Evolutionary conservation across 2,888 invertebrate genomes (phyloP), one percentile per base, ranked within the genome.

Genomic region (Pristionchus fissidentatus): DNA sequence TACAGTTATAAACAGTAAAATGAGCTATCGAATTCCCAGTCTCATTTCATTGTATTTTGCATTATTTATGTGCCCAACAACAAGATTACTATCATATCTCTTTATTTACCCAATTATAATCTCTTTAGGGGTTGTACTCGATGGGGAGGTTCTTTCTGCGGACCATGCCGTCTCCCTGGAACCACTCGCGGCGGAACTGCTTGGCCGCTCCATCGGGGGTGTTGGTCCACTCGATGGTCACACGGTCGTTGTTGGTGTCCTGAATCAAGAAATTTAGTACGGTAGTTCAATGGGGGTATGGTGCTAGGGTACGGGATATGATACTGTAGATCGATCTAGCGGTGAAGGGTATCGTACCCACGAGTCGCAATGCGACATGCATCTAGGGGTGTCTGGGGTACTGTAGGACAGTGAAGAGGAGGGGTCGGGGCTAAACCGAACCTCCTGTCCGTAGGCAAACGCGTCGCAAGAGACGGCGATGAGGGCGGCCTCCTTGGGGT

Each of bases 61-160:
- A n/a, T n/a, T n/a, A n/a, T n/a, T n/a, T n/a, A n/a, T n/a, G n/a
- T n/a, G n/a, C n/a, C n/a, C n/a, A n/a, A n/a, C n/a, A n/a, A n/a
- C n/a, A n/a, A n/a, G n/a, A n/a, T n/a, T n/a, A n/a, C n/a, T n/a
- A n/a, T n/a, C n/a, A n/a, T n/a, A n/a, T n/a, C n/a, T n/a, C n/a
- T n/a, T n/a, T n/a, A n/a, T n/a, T n/a, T n/a, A n/a, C n/a, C n/a
- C n/a, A n/a, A n/a, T n/a, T n/a, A n/a, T n/a, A n/a, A n/a, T 60
- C 32, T 60, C 29, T 60, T 60, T 19, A 60, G 19, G 60, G 60
- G 32, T 60, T 60, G 32, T 60, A 60, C 60, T 60, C 60, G 29
- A 60, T 60, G 60, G 60, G 60, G 32, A 60, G 60, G 60, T 60
- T 60, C 60, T 60, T 60, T 29, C 60, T 60, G 60, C 60, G 60